These are phyloP conservation scores for Bufo gargarizans DNA, from an alignment of 2,113 vertebrate genomes.

Conservation along the genomic window DNA sequence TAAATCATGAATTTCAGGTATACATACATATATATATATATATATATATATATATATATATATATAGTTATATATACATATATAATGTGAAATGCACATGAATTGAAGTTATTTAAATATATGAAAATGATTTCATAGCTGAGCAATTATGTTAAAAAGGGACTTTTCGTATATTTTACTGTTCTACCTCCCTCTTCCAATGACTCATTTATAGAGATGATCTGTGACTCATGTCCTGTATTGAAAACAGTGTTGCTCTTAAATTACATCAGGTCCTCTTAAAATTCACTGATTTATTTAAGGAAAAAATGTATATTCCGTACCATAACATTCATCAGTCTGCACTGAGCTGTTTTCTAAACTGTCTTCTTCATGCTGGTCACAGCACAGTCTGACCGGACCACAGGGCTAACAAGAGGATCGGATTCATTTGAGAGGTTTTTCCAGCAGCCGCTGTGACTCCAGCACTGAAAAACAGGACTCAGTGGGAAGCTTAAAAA, in stretches of 20 bases:
- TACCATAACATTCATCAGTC: constrained; percentile 34
- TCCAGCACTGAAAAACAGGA: constrained; percentile 27
- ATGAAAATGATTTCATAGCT: constrained; percentile 52
- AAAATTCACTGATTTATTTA: constrained; percentile 53
- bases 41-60: neutral
- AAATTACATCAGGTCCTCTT: constrained; percentile 52
- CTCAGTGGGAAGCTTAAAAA: constrained; percentile 54
- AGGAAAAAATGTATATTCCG: constrained; percentile 48
- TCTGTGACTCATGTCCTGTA: constrained; percentile 58
- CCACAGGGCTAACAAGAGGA: constrained; percentile 16
- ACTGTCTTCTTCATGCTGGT: neutral
- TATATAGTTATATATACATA: too few relatives aligned
- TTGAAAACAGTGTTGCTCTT: constrained; percentile 55
- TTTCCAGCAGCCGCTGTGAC: constrained; percentile 49
- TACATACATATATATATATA: neutral
- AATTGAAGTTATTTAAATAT: constrained; percentile 17
- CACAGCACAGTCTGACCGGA: neutral
- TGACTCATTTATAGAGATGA: constrained; percentile 58
- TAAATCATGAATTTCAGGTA: too few relatives aligned
- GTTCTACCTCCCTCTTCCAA: constrained; percentile 51
- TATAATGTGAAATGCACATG: neutral
- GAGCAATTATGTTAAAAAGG: constrained; percentile 57
- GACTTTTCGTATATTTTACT: constrained; percentile 53
- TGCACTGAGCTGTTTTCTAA: constrained; percentile 12
- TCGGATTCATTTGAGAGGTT: constrained; percentile 8